Base-by-base conservation (phyloP, 2,113 vertebrate species). In the Lagopus muta region DNA sequence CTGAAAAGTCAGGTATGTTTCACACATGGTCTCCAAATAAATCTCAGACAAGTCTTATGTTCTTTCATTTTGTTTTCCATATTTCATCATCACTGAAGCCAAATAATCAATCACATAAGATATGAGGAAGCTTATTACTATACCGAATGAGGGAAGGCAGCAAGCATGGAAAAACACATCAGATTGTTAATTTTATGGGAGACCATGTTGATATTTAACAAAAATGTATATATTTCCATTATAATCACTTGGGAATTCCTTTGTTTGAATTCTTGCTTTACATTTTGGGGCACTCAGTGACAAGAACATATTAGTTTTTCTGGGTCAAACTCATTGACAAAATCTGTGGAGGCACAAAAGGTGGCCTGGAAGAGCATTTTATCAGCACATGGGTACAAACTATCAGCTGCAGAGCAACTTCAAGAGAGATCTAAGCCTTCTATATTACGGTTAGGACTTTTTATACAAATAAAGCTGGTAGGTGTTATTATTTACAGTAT, bases 1-100 rank as follows among this genome's bases (percentile, higher is more conserved):
- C 61, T 85, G 77, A 95, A 96, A 80, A 92, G 47, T 19, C 74
- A 94, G 88, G 87, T 91, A 92, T 54, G 72, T 80, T 96, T 92
- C 66, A 92, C 47, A 89, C 43, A 52, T 40, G 2, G 43, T 57
- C 45, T 90, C 79, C 75, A 88, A 96, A 86, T 64, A 93, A 91
- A 94, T 93, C 77, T 94, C 58, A 74, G 67, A 36, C 67, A 77
- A 55, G 22, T 70, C 72, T 91, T 94, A 86, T 54, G 50, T 80
- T 91, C 48, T 22, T 87, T 75, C 54, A 36, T 92, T 91, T 95
- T 84, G 55, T 94, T 96, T 96, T 95, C 73, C 84, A 45, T 27
- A 52, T 72, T 96, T 95, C 78, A 88, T 88, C 58, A 89, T 92
- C 16, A 3, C 82, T 79, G 72, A 95, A 92, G 30, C 32, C 57